Conservation (phyloP, 2,113 vertebrate genomes). For the Chroicocephalus ridibundus region DNA sequence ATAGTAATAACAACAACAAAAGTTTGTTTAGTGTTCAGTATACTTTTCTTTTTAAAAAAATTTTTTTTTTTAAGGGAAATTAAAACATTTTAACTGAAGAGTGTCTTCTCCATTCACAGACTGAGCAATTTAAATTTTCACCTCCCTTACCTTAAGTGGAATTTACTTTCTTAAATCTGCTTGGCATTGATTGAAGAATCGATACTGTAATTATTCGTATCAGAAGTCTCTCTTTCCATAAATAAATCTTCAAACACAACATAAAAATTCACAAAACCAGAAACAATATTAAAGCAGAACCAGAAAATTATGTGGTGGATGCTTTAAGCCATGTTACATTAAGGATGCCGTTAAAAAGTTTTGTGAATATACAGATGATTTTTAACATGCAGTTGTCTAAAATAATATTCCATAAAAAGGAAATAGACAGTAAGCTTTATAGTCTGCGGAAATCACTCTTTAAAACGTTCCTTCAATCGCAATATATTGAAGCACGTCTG, state of each 20-base stretch:
- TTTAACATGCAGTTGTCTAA: constrained; percentile 8
- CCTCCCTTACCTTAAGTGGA: not conserved
- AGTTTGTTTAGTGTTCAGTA: not conserved
- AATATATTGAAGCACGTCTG: not conserved
- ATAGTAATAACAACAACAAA: not conserved
- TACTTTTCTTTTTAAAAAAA: not conserved
- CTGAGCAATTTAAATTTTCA: not conserved
- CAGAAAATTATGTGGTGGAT: not conserved
- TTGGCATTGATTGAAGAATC: not conserved
- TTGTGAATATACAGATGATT: not conserved
- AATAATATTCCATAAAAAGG: not conserved
- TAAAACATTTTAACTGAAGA: not conserved
- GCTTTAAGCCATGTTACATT: not conserved
- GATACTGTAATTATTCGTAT: not conserved
- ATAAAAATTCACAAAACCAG: not conserved
- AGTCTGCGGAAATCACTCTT: constrained; percentile 4
- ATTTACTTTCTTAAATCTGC: not conserved
- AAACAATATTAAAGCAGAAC: not conserved
- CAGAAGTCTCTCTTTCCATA: not conserved
- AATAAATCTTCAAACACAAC: not conserved
- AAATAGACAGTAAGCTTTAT: constrained; percentile 14
- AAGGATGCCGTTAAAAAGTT: not conserved
- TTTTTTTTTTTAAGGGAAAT: not conserved
- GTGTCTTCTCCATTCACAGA: not conserved
- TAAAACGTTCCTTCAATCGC: not conserved